Percentiles rank a stretch among this genome's conserved stretches.
These are phyloP conservation scores for Microplitis demolitor DNA, from an alignment of 1,140 invertebrate genomes.

Conservation along the genomic window DNA sequence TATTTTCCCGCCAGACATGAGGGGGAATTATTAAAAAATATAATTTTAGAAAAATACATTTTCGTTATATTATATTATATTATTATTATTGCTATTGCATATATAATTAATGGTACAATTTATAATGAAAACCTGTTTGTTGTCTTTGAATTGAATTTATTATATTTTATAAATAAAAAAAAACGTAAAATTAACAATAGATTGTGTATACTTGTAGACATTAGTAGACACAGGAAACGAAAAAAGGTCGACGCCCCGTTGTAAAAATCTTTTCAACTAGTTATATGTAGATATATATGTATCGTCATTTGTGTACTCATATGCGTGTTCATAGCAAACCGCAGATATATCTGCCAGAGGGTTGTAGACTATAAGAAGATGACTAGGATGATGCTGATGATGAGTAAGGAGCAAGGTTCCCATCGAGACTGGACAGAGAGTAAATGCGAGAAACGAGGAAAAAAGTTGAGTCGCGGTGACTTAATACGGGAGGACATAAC, in stretches of 20 bases:
- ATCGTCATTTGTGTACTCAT: conserved; percentile 10
- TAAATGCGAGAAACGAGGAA: conserved; percentile 10
- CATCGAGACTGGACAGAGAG: not conserved
- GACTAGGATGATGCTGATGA: not conserved
- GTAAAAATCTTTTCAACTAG: conserved; percentile 5
- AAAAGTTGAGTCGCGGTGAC: conserved; percentile 27
- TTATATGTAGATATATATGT: not conserved
- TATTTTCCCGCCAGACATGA: too few species aligned
- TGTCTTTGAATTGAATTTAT: not conserved
- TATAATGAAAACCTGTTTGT: too few species aligned
- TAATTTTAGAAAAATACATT: too few species aligned
- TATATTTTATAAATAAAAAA: not conserved
- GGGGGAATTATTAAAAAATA: too few species aligned
- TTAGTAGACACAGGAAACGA: not conserved
- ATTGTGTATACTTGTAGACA: not conserved
- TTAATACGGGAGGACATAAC: conserved; percentile 33
- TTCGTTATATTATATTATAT: too few species aligned
- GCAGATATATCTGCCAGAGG: not conserved
- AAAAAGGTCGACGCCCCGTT: conserved; percentile 12
- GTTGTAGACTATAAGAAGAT: not conserved
- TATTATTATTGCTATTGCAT: too few species aligned
- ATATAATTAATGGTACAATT: too few species aligned
- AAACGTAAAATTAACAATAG: not conserved
- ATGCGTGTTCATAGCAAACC: conserved; percentile 23
- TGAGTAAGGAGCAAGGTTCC: not conserved